These are phyloP conservation scores for Ageneiosus marmoratus DNA, from an alignment of 2,113 vertebrate genomes.

Conservation along the genomic window DNA sequence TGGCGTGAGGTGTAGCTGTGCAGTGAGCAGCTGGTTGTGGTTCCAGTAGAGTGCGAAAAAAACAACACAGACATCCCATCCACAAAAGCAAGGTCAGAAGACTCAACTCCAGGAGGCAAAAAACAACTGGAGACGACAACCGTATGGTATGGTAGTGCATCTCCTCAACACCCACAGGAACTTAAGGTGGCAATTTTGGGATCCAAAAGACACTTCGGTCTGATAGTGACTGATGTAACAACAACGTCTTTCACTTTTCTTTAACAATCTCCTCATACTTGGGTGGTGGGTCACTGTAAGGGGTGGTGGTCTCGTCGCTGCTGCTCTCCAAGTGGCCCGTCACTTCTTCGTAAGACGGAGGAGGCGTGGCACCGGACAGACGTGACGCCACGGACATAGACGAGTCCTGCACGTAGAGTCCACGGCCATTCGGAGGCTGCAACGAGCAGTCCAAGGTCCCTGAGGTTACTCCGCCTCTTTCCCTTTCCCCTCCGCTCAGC, in stretches of 20 bases:
- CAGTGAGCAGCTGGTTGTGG: slow-evolving; percentile 5
- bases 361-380: slow-evolving; percentile 83
- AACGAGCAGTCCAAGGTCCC: slow-evolving; percentile 58
- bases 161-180: not conserved
- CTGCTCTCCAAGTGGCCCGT: slow-evolving; percentile 82
- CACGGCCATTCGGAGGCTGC: slow-evolving; percentile 65
- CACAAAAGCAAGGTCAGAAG: not conserved
- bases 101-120: not conserved
- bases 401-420: slow-evolving; percentile 78
- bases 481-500: slow-evolving; percentile 48
- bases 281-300: slow-evolving; percentile 83
- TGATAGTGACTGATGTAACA: not conserved
- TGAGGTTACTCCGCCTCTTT: slow-evolving; percentile 35
- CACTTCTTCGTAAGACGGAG: slow-evolving; percentile 88
- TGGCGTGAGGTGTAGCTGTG: not conserved
- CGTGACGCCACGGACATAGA: slow-evolving; percentile 74
- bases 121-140: not conserved
- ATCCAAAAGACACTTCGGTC: slow-evolving; percentile 8
- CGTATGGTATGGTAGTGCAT: slow-evolving; percentile 14
- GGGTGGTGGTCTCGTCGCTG: slow-evolving; percentile 76
- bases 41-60: slow-evolving; percentile 18
- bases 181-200: not conserved
- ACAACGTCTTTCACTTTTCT: slow-evolving; percentile 54
- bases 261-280: slow-evolving; percentile 88
- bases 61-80: slow-evolving; percentile 1